Conservation (phyloP, 2,797 vertebrate genomes). For the Nyctibius grandis region DNA sequence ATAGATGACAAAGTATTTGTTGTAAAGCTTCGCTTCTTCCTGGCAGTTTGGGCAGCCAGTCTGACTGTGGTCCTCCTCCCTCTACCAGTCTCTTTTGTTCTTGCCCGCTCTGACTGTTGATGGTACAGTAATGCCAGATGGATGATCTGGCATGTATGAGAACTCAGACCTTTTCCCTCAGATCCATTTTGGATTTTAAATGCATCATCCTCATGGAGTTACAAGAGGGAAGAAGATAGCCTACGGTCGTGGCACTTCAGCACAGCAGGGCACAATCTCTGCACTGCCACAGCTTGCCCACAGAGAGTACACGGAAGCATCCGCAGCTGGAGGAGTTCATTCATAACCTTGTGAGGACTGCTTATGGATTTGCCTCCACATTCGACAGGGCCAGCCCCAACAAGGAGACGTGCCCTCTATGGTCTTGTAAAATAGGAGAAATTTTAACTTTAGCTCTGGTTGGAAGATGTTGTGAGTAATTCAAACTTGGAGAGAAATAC, state of each 20-base stretch:
- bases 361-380: not conserved
- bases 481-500: not conserved
- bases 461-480: not conserved
- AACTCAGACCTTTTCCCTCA: not conserved
- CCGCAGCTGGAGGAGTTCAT: not conserved
- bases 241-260: not conserved
- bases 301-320: not conserved
- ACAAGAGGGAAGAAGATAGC: not conserved
- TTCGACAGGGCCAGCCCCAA: not conserved
- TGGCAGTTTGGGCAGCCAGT: not conserved
- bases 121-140: not conserved
- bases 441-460: not conserved
- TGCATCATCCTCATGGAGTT: not conserved
- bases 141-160: not conserved
- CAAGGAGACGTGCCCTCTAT: not conserved
- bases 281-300: rapidly evolving
- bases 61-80: not conserved
- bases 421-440: not conserved
- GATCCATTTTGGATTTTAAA: not conserved
- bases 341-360: not conserved
- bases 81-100: not conserved
- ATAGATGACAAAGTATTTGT: not conserved
- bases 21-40: not conserved
- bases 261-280: not conserved
- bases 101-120: not conserved